Evolutionary conservation across 2,888 invertebrate species (phyloP), one percentile per base, ranked within the genome.

Genomic region (Gymnoscelis rufifasciata): DNA sequence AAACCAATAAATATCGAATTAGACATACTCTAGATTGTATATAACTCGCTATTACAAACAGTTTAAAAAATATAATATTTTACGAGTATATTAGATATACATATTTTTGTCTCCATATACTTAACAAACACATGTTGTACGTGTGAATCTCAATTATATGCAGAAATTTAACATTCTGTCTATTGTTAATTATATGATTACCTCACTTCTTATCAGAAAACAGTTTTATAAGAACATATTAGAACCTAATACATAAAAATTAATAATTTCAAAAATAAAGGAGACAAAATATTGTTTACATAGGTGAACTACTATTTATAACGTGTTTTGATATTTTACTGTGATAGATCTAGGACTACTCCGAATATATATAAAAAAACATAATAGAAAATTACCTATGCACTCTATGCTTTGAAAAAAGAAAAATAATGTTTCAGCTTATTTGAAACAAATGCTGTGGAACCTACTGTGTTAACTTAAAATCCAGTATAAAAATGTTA

Each of bases 341-440:
- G 87, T 88, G 87, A 88, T 88, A 87, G 84, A 79, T 71, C 75
- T 86, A 83, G 83, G 75, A 75, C 71, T 82, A 71, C 66, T 64
- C 47, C 68, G 51, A 54, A 62, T 35, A 40, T 54, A 48, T 57
- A n/a, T n/a, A n/a, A n/a, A 46, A 10, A 48, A 47, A 24, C 5
- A 19, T 19, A 19, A 48, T 49, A 47, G 43, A 44, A 43, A 42
- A 38, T n/a, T n/a, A n/a, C n/a, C n/a, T n/a, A n/a, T 29, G 19
- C 47, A 47, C 27, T 29, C 14, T 29, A 29, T 35, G 29, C 15
- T 29, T 19, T 19, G 19, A 19, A 31, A 1, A 2, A 2, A 26
- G 26, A 3, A 26, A 6, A 1, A 2, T 7, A 7, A 26, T 26
- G 5, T 3, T 26, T 26, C 26, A 26, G 7, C 26, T 3, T 26